Percentiles rank a stretch among this genome's conserved stretches.
Conservation (phyloP, 1,140 invertebrate species). For the Pinna nobilis region DNA sequence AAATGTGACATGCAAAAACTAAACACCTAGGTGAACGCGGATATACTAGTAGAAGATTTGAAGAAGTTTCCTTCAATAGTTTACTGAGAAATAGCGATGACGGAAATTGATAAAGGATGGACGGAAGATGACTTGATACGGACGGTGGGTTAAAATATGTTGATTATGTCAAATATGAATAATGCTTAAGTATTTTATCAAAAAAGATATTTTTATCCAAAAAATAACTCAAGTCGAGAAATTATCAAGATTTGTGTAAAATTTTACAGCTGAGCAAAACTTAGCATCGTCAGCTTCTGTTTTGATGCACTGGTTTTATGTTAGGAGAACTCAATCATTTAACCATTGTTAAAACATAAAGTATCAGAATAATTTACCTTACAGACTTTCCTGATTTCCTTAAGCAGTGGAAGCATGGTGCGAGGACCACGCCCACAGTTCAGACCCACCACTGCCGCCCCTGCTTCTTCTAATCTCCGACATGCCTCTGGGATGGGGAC, state of each 20-base stretch:
- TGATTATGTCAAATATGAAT: too few species aligned
- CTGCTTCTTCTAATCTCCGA: constrained; percentile 57
- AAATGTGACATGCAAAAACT: too few species aligned
- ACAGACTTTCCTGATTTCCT: constrained; percentile 56
- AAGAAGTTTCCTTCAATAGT: too few species aligned
- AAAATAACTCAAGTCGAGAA: not conserved
- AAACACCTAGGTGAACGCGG: too few species aligned
- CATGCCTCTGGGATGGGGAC: constrained; percentile 58
- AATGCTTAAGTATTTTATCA: not conserved
- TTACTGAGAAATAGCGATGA: too few species aligned
- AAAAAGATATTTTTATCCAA: not conserved
- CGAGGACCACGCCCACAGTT: constrained; percentile 67
- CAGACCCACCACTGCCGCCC: constrained; percentile 68
- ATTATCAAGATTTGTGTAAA: not conserved
- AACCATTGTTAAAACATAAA: not conserved
- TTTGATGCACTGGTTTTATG: not conserved
- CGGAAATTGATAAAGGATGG: too few species aligned
- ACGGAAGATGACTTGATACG: too few species aligned
- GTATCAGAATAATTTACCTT: constrained; percentile 44
- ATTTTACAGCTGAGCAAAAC: not conserved
- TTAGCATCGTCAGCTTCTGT: not conserved
- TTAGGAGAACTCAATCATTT: not conserved
- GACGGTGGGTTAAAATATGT: too few species aligned
- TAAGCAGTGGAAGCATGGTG: constrained; percentile 65
- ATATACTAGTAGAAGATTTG: too few species aligned